A percentile compares a stretch with the other conserved stretches of the same genome.
These are phyloP conservation scores for Lacerta agilis DNA, from an alignment of 2,797 vertebrate species.

Conservation along the genomic window DNA sequence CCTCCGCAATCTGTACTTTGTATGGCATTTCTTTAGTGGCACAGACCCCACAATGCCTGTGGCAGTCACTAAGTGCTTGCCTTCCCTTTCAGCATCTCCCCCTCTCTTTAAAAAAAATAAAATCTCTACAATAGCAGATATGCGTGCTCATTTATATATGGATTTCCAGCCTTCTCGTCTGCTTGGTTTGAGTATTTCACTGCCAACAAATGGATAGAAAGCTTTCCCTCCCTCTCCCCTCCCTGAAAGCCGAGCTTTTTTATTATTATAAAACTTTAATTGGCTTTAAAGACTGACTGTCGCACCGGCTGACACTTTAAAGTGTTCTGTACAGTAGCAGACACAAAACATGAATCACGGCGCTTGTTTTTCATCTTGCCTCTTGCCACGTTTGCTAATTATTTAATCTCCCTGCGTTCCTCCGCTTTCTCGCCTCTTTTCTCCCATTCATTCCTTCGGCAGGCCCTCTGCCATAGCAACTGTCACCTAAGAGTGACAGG, in stretches of 20 bases:
- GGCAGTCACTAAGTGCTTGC: neutral
- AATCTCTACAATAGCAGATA: conserved; percentile 44
- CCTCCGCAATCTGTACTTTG: neutral
- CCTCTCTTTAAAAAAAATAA: neutral
- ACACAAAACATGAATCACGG: conserved; percentile 76
- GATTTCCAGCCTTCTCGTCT: conserved; percentile 46
- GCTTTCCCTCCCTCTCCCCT: neutral
- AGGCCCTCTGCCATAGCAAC: neutral
- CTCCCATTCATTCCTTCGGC: accelerated
- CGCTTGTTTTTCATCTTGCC: conserved; percentile 68
- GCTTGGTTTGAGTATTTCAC: conserved; percentile 44
- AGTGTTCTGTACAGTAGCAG: conserved; percentile 63
- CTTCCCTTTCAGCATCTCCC: neutral
- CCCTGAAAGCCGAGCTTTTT: conserved; percentile 41
- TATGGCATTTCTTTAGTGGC: neutral
- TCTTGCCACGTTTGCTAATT: conserved; percentile 73
- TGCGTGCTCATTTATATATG: conserved; percentile 43
- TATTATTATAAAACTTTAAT: conserved; percentile 72
- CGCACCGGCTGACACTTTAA: conserved; percentile 72
- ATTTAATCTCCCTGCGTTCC: conserved; percentile 63
- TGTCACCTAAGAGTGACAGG: neutral
- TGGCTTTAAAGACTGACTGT: conserved; percentile 70
- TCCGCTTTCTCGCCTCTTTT: conserved; percentile 2
- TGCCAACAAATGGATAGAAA: conserved; percentile 47
- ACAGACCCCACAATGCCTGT: neutral